Base-by-base conservation (phyloP, 2,797 vertebrate species). In the Meda fulgida region DNA sequence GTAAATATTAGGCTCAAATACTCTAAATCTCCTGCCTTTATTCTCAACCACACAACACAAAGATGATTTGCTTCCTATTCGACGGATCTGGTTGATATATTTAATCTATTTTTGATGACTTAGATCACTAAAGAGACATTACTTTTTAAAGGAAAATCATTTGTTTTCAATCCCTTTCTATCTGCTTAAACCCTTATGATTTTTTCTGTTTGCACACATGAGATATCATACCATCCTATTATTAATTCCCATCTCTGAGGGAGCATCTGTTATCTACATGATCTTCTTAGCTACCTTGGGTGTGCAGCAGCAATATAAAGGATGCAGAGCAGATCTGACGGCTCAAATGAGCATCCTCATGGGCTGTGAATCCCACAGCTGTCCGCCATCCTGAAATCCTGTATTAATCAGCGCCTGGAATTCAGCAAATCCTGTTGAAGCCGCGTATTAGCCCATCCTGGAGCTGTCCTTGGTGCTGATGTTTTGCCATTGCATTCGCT, bases 391-490 rank as follows among this genome's bases (percentile, higher is more conserved):
- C 63, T 36, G 48, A 77, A 81, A 69, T 43, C 73, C 81, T 51
- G 51, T 58, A 66, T 78, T 76, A 60, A 71, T 51, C 80, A 69
- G 53, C 7, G 31, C 34, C 60, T 55, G 51, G 73, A 53, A 73
- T 73, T 65, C 55, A 66, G 40, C 16, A 72, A 51, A 73, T 82
- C 55, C 40, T n/a, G n/a, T 65, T 55, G 70, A 66, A 73, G 63
- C 46, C 26, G 78, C 8, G n/a, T n/a, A 72, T 73, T 73, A 48
- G 53, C n/a, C 7, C n/a, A 31, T 65, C 18, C 67, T 67, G 23
- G 70, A 85, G 31, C 70, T 76, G 29, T 85, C 84, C 77, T 76
- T 36, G 70, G 80, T 73, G 69, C 53, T 82, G 69, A 82, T 31
- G 55, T 72, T n/a, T 4, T 31, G 7, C 40, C 38, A 60, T 72